Evolutionary conservation across 1,140 invertebrate genomes (phyloP), one percentile per base, ranked within the genome.

Genomic region (Leptopilina boulardi): DNA sequence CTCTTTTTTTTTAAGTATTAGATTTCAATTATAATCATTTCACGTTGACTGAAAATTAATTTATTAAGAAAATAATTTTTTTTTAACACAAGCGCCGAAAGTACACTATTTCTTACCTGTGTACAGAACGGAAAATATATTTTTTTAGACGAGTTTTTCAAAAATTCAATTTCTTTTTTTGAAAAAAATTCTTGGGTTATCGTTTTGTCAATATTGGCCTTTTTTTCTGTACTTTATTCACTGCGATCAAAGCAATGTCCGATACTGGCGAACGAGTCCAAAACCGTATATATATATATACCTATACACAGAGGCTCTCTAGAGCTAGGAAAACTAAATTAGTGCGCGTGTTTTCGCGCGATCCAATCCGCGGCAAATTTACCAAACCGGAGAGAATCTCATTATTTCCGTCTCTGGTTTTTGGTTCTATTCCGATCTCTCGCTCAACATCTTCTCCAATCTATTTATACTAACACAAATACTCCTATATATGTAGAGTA

Each of bases 291-390:
- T 5, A 5, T 30, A 30, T 5, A 3, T 30, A 30, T 30, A 30
- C 5, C 26, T 30, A 30, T 30, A 30, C 2, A 30, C 5, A 30
- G 21, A n/a, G 74, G 78, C 74, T 59, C 71, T 77, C 44, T 41
- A 77, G 47, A 71, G 82, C 41, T 56, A 42, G 44, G 82, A 78
- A 82, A 84, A 84, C 78, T 73, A 84, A 59, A 80, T 84, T 84
- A 84, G 81, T 76, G 83, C 83, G 77, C 81, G 81, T 84, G 83
- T 84, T 84, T 84, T 84, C 83, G 86, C 80, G 76, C 90, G 89
- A 70, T 84, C 86, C 76, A 84, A 84, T 84, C 83, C 83, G 83
- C 81, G 80, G 83, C 77, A 74, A 84, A 84, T 84, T 84, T 82
- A 84, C 83, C 79, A 84, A 38, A 84, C 83, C 83, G 79, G 71